A percentile compares a stretch with the other conserved stretches of the same genome.
phyloP scores from a whole-genome alignment of 2,113 vertebrate species.

The Rhinolophus sinicus region DNA sequence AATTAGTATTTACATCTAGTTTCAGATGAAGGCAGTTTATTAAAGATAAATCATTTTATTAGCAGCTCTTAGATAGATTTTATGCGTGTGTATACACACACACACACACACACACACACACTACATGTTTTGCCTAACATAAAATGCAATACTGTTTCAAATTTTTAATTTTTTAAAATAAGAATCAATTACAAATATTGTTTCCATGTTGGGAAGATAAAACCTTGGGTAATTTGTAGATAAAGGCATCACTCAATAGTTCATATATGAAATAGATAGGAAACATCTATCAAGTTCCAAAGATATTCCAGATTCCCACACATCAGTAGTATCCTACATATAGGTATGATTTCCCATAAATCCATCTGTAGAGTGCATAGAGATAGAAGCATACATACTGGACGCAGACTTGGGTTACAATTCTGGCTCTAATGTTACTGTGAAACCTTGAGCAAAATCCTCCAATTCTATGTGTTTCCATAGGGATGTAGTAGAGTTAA shows the following conservation, averaged over 20 bases:
- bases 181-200: neutral
- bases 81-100: neutral
- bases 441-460: neutral
- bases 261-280: neutral
- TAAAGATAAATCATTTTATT: conserved; percentile 23
- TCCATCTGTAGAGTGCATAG: neutral
- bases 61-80: neutral
- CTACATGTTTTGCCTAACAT: neutral
- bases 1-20: neutral
- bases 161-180: neutral
- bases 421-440: neutral
- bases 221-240: neutral
- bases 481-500: neutral
- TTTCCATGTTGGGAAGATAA: neutral
- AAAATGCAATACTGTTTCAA: neutral
- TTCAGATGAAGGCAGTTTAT: conserved; percentile 49
- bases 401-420: neutral
- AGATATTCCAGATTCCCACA: neutral
- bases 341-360: neutral
- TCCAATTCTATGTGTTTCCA: conserved; percentile 38
- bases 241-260: neutral
- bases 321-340: neutral
- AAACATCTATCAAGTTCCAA: neutral
- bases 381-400: neutral
- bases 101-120: neutral